A percentile compares a stretch with the other conserved stretches of the same genome.
Evolutionary conservation across 1,140 invertebrate genomes (phyloP).

Genomic region (Tetramorium simillimum): DNA sequence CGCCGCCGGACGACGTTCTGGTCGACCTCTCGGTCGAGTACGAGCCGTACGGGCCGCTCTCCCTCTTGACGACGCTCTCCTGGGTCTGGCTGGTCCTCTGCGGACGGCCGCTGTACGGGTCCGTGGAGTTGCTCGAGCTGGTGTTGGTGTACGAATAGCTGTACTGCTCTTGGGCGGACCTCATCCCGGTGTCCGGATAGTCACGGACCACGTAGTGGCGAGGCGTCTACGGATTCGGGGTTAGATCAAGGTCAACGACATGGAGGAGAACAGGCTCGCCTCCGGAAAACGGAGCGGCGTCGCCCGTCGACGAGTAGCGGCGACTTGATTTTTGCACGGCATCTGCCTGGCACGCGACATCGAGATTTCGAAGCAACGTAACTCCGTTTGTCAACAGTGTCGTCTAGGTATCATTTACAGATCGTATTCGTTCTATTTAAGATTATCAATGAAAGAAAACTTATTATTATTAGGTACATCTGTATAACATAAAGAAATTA

Average conservation of each 20-base stretch:
- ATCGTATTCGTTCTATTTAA: neutral
- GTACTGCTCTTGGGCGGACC: constrained; percentile 91
- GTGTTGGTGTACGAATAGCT: constrained; percentile 92
- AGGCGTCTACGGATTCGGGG: constrained; percentile 89
- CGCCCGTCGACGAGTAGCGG: neutral
- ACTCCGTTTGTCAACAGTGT: neutral
- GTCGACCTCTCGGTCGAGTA: constrained; percentile 91
- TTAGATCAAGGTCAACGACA: constrained; percentile 80
- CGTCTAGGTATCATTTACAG: neutral
- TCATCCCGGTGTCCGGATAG: constrained; percentile 89
- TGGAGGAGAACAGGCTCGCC: constrained; percentile 73
- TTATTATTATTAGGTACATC: neutral
- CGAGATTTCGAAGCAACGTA: neutral
- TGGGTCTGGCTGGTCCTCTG: constrained; percentile 88
- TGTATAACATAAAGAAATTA: neutral
- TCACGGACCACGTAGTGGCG: constrained; percentile 94
- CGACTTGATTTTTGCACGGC: neutral
- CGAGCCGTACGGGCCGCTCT: constrained; percentile 87
- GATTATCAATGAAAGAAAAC: neutral
- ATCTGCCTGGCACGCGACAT: neutral
- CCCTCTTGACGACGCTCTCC: constrained; percentile 88
- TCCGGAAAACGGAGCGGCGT: constrained; percentile 56
- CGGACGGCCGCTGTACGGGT: constrained; percentile 86
- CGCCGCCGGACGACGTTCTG: constrained; percentile 88
- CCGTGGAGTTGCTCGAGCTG: constrained; percentile 84